Conservation (phyloP, 2,113 vertebrate genomes). For the Puma concolor region DNA sequence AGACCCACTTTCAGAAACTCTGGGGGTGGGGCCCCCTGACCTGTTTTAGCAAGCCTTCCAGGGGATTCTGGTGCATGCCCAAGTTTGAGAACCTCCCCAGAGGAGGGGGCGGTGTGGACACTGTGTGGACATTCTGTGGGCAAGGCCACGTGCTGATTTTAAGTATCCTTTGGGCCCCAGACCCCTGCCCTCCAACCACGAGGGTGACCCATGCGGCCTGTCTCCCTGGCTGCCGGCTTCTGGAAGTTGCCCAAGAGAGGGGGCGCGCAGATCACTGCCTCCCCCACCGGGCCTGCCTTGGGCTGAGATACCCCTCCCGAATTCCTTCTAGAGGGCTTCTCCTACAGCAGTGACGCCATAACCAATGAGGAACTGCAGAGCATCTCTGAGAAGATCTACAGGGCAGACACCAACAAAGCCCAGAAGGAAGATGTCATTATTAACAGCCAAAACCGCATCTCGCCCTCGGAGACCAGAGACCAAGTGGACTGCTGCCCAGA, state of each 20-base stretch:
- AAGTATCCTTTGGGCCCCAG: not conserved
- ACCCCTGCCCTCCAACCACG: not conserved
- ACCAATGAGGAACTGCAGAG: slow-evolving; percentile 87
- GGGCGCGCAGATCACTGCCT: not conserved
- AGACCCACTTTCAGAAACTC: not conserved
- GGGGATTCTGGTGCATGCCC: not conserved
- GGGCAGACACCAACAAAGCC: slow-evolving; percentile 91
- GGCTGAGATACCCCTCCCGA: not conserved
- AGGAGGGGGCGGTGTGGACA: not conserved
- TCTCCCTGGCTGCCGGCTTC: not conserved
- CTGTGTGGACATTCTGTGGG: not conserved
- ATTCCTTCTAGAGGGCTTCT: slow-evolving; percentile 80
- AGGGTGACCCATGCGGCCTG: not conserved
- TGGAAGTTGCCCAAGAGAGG: not conserved
- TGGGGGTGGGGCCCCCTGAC: not conserved
- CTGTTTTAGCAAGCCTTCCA: not conserved
- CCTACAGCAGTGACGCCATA: slow-evolving; percentile 77
- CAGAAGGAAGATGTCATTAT: slow-evolving; percentile 85
- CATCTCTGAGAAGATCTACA: slow-evolving; percentile 91
- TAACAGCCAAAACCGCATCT: slow-evolving; percentile 88
- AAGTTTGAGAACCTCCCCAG: not conserved
- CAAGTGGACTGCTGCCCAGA: slow-evolving; percentile 84
- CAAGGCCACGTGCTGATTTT: not conserved
- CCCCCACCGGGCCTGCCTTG: not conserved
- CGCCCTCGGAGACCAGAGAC: slow-evolving; percentile 79